phyloP scores from a whole-genome alignment of 64 coral and sea anemone genomes.

The Montipora foliosa region DNA sequence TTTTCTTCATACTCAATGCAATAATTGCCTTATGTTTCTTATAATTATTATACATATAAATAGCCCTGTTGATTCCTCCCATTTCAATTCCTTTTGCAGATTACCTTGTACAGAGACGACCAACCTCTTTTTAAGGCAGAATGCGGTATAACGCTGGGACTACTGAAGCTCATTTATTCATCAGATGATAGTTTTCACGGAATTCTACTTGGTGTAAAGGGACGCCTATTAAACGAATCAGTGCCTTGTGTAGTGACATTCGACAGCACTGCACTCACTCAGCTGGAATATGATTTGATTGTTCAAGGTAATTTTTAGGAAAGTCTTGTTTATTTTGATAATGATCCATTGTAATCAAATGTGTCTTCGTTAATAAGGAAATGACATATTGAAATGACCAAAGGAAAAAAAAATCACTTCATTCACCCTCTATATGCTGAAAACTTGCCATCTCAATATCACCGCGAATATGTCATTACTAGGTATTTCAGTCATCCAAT shows the following conservation, averaged over 20 bases:
- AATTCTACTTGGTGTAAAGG: slow-evolving; percentile 67
- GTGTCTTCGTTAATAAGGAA: too few relatives aligned
- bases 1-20: too few relatives aligned
- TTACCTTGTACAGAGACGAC: slow-evolving; percentile 57
- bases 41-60: too few relatives aligned
- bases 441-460: too few relatives aligned
- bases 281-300: slow-evolving; percentile 73
- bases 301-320: slow-evolving; percentile 57
- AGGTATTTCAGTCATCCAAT: too few relatives aligned
- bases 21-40: too few relatives aligned
- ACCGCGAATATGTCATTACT: too few relatives aligned
- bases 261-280: slow-evolving; percentile 61
- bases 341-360: too few relatives aligned
- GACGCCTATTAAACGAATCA: background rate
- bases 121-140: slow-evolving; percentile 64
- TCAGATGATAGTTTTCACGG: slow-evolving; percentile 64
- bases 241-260: slow-evolving; percentile 74
- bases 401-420: too few relatives aligned
- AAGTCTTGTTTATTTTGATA: background rate
- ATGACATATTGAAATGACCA: too few relatives aligned
- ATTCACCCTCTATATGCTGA: too few relatives aligned
- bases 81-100: slow-evolving; percentile 41
- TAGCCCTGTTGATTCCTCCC: background rate
- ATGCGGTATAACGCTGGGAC: slow-evolving; percentile 68
- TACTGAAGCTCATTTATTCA: slow-evolving; percentile 78